Base-by-base conservation (phyloP, 1,140 invertebrate species). In the Hormaphis cornu region DNA sequence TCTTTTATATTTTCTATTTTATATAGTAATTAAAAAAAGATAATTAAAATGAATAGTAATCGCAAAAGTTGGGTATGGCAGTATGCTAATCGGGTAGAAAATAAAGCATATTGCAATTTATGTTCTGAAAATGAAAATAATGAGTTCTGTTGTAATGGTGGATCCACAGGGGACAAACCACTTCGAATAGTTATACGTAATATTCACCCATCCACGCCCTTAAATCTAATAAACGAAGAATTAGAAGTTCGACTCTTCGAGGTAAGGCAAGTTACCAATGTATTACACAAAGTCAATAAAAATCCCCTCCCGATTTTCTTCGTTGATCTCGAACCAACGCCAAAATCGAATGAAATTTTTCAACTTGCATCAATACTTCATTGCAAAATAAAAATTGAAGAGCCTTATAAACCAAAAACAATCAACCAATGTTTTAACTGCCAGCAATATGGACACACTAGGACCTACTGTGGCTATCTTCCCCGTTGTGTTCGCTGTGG, bases 401-500 rank as follows among this genome's bases (percentile, higher is more conserved):
- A 75, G 4, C 76, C 76, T 10, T 54, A 52, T 20, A 75, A 74
- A 69, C 73, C 73, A 37, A 75, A 40, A 9, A 70, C 70, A 26
- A 74, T 78, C 9, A 66, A 72, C 9, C 78, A 79, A 70, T 71
- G 70, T 18, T 52, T 40, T 7, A 18, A 58, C 9, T 71, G 70
- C 48, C 58, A 66, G 20, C 30, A 66, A 33, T 71, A 71, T 66
- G 59, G 56, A 2, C 56, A 71, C 58, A 76, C 76, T 8, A 76
- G 77, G 71, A 59, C 63, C 8, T 76, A 78, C 52, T 79, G 76
- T 56, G 71, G 35, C 12, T 74, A 72, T 58, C 33, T 46, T 58
- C 71, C 48, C 16, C 69, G 72, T 28, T 79, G 78, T 63, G 76
- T 79, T 7, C 79, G 78, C 73, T 79, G 77, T 72, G 75, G 74